Evolutionary conservation across 1,140 invertebrate species (phyloP).

Genomic region (Grapholita molesta): DNA sequence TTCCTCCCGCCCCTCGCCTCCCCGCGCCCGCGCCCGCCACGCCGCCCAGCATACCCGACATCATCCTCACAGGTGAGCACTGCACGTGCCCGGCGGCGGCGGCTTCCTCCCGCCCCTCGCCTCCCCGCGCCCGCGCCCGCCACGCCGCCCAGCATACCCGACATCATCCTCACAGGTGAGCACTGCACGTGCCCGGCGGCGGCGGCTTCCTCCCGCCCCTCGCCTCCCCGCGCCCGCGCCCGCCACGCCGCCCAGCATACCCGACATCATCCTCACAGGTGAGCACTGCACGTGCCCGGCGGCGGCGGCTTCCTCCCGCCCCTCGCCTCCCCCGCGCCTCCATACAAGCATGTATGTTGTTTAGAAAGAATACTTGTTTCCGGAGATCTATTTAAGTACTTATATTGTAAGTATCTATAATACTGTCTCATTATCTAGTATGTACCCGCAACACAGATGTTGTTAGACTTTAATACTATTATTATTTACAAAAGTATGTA

Average conservation of each 20-base stretch:
- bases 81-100: too few species aligned
- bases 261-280: slow-evolving; percentile 95
- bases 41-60: slow-evolving; percentile 91
- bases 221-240: slow-evolving; percentile 58
- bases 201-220: not conserved
- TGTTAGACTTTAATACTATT: too few species aligned
- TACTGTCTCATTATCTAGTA: too few species aligned
- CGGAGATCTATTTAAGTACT: too few species aligned
- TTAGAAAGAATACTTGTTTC: too few species aligned
- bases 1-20: slow-evolving; percentile 35
- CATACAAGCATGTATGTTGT: too few species aligned
- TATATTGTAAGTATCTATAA: too few species aligned
- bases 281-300: slow-evolving; percentile 40
- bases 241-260: slow-evolving; percentile 91
- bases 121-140: slow-evolving; percentile 76
- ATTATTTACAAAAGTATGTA: too few species aligned
- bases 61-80: slow-evolving; percentile 90
- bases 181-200: too few species aligned
- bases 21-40: slow-evolving; percentile 81
- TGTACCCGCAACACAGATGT: too few species aligned
- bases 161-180: slow-evolving; percentile 93
- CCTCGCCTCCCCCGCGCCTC: slow-evolving; percentile 1
- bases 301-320: too few species aligned
- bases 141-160: slow-evolving; percentile 91
- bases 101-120: slow-evolving; percentile 15